Base-by-base conservation (phyloP, 2,888 invertebrate species). In the Chaetoderma sp. region DNA sequence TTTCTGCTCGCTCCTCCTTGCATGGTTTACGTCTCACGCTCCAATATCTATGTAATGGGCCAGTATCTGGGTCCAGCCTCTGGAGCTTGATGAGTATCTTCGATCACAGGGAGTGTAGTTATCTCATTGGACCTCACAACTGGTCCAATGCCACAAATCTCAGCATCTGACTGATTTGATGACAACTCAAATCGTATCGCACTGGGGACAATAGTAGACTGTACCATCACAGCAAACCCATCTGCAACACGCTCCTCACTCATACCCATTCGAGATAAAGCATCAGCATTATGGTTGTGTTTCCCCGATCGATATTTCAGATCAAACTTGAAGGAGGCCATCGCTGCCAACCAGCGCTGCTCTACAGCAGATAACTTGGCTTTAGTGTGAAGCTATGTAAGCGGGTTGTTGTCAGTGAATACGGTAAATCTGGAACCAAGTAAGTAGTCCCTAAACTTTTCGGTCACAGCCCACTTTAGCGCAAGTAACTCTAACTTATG, bases 401-500 rank as follows among this genome's bases (percentile, higher is more conserved):
- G 49, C 4, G 64, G 64, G 23, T 50, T 64, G 13, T 60, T 65
- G n/a, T 65, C 60, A 21, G 52, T 62, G n/a, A 47, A 39, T 10
- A 65, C 52, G 13, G 21, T 42, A 30, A 55, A 65, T 16, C 10
- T 33, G 13, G 27, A 23, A n/a, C 55, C 54, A 13, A 66, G 23
- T 33, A 63, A 49, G 52, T 57, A 63, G 45, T 58, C 57, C 1
- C 44, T 25, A 52, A 66, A 66, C 57, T 66, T 66, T 30, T 66
- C 62, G 4, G 49, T 55, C 33, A 63, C 54, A 25, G 70, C 70
- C 71, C 71, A 71, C 54, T 70, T 69, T 21, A 69, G 33, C 2
- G 32, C 65, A n/a, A 70, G 52, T 18, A 68, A 54, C 42, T 71
- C 67, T 27, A 71, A 21, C 52, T 70, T 70, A 54, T 50, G 16